Percentiles rank a stretch among this genome's conserved stretches.
Conservation (phyloP, 2,888 invertebrate genomes). For the Gryllus longicercus region DNA sequence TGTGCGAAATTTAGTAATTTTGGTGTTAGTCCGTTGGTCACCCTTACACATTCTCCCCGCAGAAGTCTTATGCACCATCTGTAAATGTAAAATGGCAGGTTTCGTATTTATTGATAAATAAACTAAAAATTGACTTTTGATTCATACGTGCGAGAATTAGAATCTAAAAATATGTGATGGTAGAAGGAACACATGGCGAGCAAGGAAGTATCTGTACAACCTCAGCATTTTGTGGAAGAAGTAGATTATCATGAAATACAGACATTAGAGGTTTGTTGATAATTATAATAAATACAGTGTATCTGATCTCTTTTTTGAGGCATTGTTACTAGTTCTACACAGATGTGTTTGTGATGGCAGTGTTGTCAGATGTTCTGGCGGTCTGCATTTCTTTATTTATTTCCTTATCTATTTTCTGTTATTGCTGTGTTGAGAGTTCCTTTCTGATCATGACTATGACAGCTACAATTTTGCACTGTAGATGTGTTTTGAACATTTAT, state of each 20-base stretch:
- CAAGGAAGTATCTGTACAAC: conserved; percentile 41
- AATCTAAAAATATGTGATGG: conserved; percentile 42
- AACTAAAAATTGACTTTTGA: background rate
- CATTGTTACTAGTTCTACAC: too few species aligned
- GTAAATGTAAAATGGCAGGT: conserved; percentile 22
- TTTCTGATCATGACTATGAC: too few species aligned
- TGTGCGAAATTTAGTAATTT: background rate
- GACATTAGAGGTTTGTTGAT: conserved; percentile 61
- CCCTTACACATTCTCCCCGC: background rate
- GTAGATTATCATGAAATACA: conserved; percentile 74
- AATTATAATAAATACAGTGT: background rate
- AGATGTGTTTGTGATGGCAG: background rate
- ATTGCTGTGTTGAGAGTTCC: too few species aligned
- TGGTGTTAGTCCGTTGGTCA: background rate
- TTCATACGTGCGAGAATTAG: conserved; percentile 22
- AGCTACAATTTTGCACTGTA: too few species aligned
- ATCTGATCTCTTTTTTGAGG: background rate
- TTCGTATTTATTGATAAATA: conserved; percentile 20
- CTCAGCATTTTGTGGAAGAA: conserved; percentile 66
- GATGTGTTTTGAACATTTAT: too few species aligned
- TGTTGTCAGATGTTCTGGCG: background rate
- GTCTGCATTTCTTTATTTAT: too few species aligned
- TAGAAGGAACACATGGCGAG: conserved; percentile 43
- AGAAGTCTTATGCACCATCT: background rate
- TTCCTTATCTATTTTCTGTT: too few species aligned